These are phyloP conservation scores for Ardeotis arabs DNA, from an alignment of 2,113 vertebrate species.

Conservation along the genomic window DNA sequence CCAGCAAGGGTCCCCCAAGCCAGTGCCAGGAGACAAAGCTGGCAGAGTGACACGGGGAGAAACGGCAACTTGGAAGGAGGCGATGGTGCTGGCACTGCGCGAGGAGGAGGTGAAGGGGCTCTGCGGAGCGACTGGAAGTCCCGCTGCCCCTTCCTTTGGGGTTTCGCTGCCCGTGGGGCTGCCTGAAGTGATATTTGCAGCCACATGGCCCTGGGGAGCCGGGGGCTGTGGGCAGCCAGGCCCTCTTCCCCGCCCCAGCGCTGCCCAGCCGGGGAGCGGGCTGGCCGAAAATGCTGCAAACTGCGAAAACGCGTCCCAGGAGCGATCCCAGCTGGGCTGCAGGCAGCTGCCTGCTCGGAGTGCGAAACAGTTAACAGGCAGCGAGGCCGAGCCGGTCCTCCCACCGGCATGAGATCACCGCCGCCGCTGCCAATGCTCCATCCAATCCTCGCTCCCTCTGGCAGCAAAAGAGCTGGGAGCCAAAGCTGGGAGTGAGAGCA, in stretches of 20 bases:
- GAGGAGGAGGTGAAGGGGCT: background rate
- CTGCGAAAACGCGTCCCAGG: fast-evolving
- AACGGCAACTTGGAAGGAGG: background rate
- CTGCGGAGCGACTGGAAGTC: background rate
- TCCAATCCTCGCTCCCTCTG: background rate
- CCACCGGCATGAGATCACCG: constrained; percentile 55
- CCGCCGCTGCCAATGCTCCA: background rate
- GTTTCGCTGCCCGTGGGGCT: background rate
- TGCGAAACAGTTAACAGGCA: constrained; percentile 51
- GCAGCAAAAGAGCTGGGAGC: constrained; percentile 39
- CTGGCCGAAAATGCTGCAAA: background rate
- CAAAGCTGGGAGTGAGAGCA: constrained; percentile 35
- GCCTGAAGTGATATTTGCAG: background rate
- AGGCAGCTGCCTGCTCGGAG: background rate
- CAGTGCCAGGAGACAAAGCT: background rate
- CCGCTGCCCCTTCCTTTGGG: fast-evolving
- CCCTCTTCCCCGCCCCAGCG: background rate
- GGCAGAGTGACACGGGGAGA: background rate
- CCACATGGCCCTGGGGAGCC: background rate
- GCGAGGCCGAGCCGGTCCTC: background rate
- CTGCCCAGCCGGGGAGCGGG: background rate
- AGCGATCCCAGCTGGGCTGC: background rate
- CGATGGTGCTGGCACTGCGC: fast-evolving
- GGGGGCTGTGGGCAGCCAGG: fast-evolving
- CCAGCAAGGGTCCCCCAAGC: background rate